A percentile compares a stretch with the other conserved stretches of the same genome.
These are phyloP conservation scores for Atta cephalotes DNA, from an alignment of 1,140 invertebrate genomes.

Conservation along the genomic window DNA sequence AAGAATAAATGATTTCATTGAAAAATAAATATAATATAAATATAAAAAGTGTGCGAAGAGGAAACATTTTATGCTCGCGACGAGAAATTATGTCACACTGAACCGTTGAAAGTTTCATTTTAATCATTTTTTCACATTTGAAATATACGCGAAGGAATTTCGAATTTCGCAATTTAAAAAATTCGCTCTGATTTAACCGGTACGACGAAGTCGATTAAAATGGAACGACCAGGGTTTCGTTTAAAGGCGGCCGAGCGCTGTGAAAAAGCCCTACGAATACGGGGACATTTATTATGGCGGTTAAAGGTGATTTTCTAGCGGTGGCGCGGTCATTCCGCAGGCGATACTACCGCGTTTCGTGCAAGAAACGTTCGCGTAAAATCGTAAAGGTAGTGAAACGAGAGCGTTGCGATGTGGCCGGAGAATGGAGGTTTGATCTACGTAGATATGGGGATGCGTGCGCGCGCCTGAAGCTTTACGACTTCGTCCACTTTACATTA, in stretches of 20 bases:
- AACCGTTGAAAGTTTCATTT: not conserved
- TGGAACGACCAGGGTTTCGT: slow-evolving; percentile 11
- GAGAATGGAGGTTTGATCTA: slow-evolving; percentile 66
- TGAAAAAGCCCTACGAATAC: not conserved
- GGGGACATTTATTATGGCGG: slow-evolving; percentile 46
- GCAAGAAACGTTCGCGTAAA: slow-evolving; percentile 46
- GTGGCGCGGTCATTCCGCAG: slow-evolving; percentile 37
- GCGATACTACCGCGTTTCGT: slow-evolving; percentile 59
- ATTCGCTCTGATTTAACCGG: slow-evolving; percentile 18
- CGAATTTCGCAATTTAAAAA: slow-evolving; percentile 36
- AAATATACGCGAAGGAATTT: slow-evolving; percentile 28
- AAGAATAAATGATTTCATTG: not conserved
- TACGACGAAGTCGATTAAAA: slow-evolving; percentile 7
- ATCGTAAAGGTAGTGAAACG: slow-evolving; percentile 76
- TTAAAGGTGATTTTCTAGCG: slow-evolving; percentile 63
- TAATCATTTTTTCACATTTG: not conserved
- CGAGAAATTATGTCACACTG: not conserved
- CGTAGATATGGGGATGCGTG: slow-evolving; percentile 49
- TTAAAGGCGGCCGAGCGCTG: not conserved
- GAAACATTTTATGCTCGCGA: not conserved
- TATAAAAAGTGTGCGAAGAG: slow-evolving; percentile 1
- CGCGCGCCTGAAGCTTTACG: slow-evolving; percentile 69
- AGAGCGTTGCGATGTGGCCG: slow-evolving; percentile 49
- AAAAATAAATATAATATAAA: too few species aligned
- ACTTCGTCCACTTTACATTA: slow-evolving; percentile 77